Evolutionary conservation across 2,797 vertebrate species (phyloP).

Genomic region (Benthosema pterotum): DNA sequence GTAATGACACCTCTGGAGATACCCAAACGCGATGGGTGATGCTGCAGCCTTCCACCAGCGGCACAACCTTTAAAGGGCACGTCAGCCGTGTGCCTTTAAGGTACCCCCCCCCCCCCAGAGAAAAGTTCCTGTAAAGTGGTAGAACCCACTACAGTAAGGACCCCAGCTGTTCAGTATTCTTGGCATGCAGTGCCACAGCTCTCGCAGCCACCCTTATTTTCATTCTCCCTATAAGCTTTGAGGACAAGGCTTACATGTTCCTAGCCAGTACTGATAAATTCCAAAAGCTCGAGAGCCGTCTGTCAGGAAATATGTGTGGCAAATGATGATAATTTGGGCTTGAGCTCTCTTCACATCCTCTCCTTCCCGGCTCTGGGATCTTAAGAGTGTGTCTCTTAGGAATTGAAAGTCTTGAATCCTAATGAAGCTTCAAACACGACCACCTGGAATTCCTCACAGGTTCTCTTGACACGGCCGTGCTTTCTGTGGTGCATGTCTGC

Average conservation of each 20-base stretch:
- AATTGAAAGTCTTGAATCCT: background rate
- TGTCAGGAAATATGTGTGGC: slow-evolving; percentile 16
- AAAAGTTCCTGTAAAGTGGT: background rate
- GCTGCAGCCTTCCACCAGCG: background rate
- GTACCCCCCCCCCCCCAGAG: background rate
- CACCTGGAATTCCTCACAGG: background rate
- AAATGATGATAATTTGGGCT: slow-evolving; percentile 19
- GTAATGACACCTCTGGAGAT: slow-evolving; percentile 11
- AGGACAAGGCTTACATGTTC: slow-evolving; percentile 16
- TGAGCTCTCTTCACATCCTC: slow-evolving; percentile 5
- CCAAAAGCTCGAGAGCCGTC: slow-evolving; percentile 14
- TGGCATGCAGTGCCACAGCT: background rate
- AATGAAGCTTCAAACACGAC: background rate
- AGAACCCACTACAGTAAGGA: background rate
- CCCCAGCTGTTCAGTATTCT: slow-evolving; percentile 9
- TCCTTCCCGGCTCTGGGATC: background rate
- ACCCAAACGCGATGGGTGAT: background rate
- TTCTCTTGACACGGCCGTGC: slow-evolving; percentile 7
- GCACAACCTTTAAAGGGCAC: slow-evolving; percentile 31
- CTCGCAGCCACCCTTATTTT: slow-evolving; percentile 7
- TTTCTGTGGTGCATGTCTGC: too few species aligned
- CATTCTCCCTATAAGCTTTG: slow-evolving; percentile 11
- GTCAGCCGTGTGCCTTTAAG: slow-evolving; percentile 14
- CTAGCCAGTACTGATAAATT: slow-evolving; percentile 8
- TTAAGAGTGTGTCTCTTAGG: slow-evolving; percentile 2